These are phyloP conservation scores for Leucophora obtusa DNA, from an alignment of 2,888 invertebrate species.

Conservation along the genomic window DNA sequence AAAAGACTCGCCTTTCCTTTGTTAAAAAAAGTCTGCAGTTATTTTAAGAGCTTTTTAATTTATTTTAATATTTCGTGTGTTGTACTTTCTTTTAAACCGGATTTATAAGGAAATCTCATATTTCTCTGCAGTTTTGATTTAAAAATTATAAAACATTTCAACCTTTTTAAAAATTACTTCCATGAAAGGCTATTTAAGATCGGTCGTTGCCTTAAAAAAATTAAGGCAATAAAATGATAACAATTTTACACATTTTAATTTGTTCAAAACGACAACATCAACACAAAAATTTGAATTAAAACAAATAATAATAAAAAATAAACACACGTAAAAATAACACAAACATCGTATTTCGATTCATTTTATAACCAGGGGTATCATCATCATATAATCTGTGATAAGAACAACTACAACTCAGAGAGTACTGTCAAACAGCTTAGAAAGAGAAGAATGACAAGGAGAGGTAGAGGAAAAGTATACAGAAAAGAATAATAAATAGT, in stretches of 20 bases:
- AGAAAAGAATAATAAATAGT: not conserved
- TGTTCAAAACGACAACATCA: not conserved
- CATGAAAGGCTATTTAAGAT: not conserved
- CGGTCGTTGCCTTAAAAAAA: not conserved
- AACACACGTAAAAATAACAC: not conserved
- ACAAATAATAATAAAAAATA: not conserved
- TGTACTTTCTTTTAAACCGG: not conserved
- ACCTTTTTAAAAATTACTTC: not conserved
- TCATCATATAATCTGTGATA: not conserved
- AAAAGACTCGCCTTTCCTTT: no score
- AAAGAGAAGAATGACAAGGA: not conserved
- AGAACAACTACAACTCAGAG: not conserved
- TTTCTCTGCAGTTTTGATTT: not conserved
- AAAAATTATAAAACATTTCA: not conserved
- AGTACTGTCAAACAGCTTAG: not conserved
- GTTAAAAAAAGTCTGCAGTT: no score
- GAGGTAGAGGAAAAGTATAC: not conserved
- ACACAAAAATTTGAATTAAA: no score
- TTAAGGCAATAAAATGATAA: not conserved
- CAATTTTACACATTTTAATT: not conserved
- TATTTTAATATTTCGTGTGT: no score
- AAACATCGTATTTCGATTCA: not conserved
- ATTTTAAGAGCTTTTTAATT: no score
- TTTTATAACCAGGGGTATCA: not conserved
- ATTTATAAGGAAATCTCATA: not conserved